Percentiles rank a stretch among this genome's conserved stretches.
Conservation (phyloP, 2,888 invertebrate genomes). For the Campoletis raptor region DNA sequence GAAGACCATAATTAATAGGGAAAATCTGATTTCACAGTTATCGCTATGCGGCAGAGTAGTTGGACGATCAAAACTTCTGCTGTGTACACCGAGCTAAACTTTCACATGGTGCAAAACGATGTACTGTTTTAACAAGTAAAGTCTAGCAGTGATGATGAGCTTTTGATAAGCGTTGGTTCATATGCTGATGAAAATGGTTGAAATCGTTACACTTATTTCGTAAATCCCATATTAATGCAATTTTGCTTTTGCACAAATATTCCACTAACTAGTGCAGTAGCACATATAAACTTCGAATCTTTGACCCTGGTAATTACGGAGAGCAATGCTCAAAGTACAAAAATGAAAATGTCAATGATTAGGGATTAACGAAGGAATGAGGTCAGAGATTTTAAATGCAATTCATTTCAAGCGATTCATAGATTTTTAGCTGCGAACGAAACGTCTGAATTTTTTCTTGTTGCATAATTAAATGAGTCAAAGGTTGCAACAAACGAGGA, state of each 20-base stretch:
- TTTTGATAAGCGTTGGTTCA: conserved; percentile 21
- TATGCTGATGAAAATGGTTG: conserved; percentile 18
- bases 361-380: neutral
- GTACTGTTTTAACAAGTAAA: conserved; percentile 8
- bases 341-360: neutral
- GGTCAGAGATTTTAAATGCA: neutral
- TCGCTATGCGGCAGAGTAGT: conserved; percentile 3
- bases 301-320: neutral
- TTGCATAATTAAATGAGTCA: neutral
- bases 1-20: conserved; percentile 4
- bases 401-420: neutral
- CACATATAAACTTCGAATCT: neutral
- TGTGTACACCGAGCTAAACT: neutral
- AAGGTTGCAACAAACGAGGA: neutral
- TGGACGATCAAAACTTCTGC: conserved; percentile 4
- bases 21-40: conserved; percentile 20
- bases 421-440: neutral
- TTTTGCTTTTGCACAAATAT: neutral
- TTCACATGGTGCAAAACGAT: neutral
- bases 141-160: conserved; percentile 10
- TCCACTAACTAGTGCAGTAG: neutral
- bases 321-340: neutral
- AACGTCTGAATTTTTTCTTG: neutral
- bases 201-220: conserved; percentile 22
- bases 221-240: conserved; percentile 16